These are phyloP conservation scores for Rhingia campestris DNA, from an alignment of 2,888 invertebrate species.

Conservation along the genomic window DNA sequence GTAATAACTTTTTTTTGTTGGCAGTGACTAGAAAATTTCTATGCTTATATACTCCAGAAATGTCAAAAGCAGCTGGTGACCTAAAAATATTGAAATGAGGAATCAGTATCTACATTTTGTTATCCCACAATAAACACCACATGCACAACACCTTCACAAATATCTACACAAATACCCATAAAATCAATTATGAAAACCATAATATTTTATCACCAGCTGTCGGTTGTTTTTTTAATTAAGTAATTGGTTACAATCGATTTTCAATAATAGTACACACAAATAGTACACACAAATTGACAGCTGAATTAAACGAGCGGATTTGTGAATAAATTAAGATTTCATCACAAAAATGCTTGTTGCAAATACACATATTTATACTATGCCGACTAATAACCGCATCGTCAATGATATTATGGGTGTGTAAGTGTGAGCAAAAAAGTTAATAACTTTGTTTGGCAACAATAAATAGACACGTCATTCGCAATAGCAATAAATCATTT, in stretches of 20 bases:
- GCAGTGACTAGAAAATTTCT: no score
- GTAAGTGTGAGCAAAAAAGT: not conserved
- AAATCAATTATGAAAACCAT: no score
- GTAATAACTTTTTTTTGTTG: no score
- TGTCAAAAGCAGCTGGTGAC: no score
- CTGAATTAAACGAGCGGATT: not conserved
- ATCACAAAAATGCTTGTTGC: not conserved
- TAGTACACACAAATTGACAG: slow-evolving; percentile 2
- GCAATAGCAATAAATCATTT: slow-evolving; percentile 12
- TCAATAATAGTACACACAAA: not conserved
- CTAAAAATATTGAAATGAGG: no score
- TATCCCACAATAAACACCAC: no score
- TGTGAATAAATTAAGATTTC: not conserved
- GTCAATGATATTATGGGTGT: not conserved
- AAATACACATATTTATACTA: not conserved
- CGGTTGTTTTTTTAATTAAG: no score
- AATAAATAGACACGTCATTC: slow-evolving; percentile 10
- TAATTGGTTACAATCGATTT: slow-evolving; percentile 7
- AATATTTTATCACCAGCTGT: no score
- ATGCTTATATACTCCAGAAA: no score
- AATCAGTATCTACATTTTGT: no score
- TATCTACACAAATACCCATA: no score
- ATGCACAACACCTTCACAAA: no score
- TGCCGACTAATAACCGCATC: not conserved
- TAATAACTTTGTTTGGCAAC: slow-evolving; percentile 4